These are phyloP conservation scores for Caenorhabditis sulstoni DNA, from an alignment of 2,888 invertebrate species.

Conservation along the genomic window DNA sequence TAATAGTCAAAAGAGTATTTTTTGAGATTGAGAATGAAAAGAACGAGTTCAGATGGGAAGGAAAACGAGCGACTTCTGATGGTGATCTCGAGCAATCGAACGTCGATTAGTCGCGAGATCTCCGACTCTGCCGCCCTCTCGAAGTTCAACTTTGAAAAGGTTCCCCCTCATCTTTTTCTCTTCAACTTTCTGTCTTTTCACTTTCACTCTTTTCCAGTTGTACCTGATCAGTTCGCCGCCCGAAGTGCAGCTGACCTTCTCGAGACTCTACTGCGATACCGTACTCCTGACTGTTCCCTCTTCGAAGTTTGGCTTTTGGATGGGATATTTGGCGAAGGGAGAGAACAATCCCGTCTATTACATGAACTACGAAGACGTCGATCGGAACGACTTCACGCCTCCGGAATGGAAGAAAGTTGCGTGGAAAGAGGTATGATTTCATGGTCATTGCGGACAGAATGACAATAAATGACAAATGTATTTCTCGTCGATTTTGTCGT, in stretches of 20 bases:
- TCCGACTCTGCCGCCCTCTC: conserved; percentile 2
- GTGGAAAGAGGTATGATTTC: not conserved
- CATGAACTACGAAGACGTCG: not conserved
- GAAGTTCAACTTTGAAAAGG: conserved; percentile 11
- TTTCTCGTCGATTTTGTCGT: conserved; percentile 30
- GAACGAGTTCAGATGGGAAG: conserved; percentile 14
- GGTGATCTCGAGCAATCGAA: not conserved
- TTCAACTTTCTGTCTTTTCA: too few species aligned
- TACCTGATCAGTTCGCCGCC: conserved; percentile 18
- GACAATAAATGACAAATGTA: conserved; percentile 26
- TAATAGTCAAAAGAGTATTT: not conserved
- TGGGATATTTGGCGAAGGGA: conserved; percentile 39
- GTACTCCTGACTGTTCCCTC: conserved; percentile 23
- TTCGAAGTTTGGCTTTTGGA: conserved; percentile 35
- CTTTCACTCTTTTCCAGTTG: conserved; percentile 25
- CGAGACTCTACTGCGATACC: conserved; percentile 27
- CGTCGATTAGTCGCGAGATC: conserved; percentile 3
- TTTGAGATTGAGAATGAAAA: not conserved
- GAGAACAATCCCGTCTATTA: conserved; percentile 22
- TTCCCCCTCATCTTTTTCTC: too few species aligned
- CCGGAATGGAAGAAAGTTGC: conserved; percentile 15
- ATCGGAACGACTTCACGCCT: conserved; percentile 7
- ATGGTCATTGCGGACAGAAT: conserved; percentile 34
- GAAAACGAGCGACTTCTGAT: conserved; percentile 16
- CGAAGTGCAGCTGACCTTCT: conserved; percentile 31